Base-by-base conservation (phyloP, 2,113 vertebrate genomes). In the Empidonax traillii region DNA sequence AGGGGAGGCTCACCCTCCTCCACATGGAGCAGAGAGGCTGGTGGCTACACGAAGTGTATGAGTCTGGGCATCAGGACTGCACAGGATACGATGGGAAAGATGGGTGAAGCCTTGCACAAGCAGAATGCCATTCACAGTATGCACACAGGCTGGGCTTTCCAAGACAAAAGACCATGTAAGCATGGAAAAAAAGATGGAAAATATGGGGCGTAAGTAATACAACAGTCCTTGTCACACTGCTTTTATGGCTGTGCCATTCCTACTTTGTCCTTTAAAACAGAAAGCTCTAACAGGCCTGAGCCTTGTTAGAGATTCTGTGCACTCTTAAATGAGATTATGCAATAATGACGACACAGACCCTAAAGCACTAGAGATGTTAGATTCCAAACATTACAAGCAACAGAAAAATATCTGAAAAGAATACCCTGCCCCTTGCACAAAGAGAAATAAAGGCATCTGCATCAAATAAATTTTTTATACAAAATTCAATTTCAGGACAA, bases 1-100 rank as follows among this genome's bases (percentile, higher is more conserved):
- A 68, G 13, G 5, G 6, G 19, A 83, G 18, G 43, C 10, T 75
- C 33, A 72, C 4, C 3, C 10, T 68, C 10, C 33, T 62, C 0
- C 0, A 1, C 11, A 52, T 0, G 2, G 47, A 82, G n/a, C 53
- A 0, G 0, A 43, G 25, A 87, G 56, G 18, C n/a, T 90, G 52
- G 71, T 3, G 33, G 35, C 35, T 24, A 39, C 43, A 59, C 3
- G 23, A n/a, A 2, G 8, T n/a, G 12, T 17, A 3, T 14, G 28
- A 76, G 25, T 30, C 21, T 67, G 44, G 22, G 73, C 53, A 56
- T 27, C 35, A 76, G 39, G 27, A 43, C 1, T 71, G 21, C 28
- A 41, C 0, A 0, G n/a, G 28, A 5, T 49, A 30, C 8, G 7
- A 30, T 2, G 7, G 9, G 12, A 30, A 6, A 25, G 12, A 24